Percentiles rank a stretch among this genome's conserved stretches.
phyloP scores from a whole-genome alignment of 2,113 vertebrate species.

The Mus spicilegus region DNA sequence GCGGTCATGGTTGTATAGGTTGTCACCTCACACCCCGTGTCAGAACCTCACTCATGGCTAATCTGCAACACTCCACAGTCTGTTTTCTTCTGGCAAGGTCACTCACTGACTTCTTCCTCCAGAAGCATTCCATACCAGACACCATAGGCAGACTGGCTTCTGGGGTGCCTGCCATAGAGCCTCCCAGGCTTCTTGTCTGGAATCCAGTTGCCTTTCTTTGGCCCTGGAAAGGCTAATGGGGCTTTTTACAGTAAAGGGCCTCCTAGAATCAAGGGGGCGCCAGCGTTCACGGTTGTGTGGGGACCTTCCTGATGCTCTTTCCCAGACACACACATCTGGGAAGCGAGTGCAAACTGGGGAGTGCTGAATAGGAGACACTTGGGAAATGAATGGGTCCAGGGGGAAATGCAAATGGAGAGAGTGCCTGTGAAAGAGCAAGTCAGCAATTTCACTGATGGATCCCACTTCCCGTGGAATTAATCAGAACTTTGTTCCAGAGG shows the following conservation, averaged over 20 bases:
- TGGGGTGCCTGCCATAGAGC: accelerated
- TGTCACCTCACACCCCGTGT: not conserved
- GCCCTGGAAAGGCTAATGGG: not conserved
- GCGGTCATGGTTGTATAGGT: not conserved
- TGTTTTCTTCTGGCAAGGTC: not conserved
- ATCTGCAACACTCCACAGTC: not conserved
- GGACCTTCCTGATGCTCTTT: not conserved
- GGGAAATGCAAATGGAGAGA: not conserved
- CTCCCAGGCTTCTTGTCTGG: not conserved
- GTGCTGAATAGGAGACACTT: not conserved
- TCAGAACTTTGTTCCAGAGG: not conserved
- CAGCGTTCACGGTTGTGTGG: not conserved
- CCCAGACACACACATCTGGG: not conserved
- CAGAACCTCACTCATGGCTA: not conserved
- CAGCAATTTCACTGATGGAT: slow-evolving; percentile 40
- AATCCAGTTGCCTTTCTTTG: not conserved
- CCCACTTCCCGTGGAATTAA: slow-evolving; percentile 34
- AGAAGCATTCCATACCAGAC: not conserved
- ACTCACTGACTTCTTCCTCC: not conserved
- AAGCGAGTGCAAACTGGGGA: not conserved
- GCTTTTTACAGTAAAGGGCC: not conserved
- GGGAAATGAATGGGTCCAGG: not conserved
- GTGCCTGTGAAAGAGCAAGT: slow-evolving; percentile 34
- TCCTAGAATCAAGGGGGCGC: not conserved
- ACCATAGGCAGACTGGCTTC: not conserved